Conservation (phyloP, 2,797 vertebrate species). For the Pagetopsis macropterus region DNA sequence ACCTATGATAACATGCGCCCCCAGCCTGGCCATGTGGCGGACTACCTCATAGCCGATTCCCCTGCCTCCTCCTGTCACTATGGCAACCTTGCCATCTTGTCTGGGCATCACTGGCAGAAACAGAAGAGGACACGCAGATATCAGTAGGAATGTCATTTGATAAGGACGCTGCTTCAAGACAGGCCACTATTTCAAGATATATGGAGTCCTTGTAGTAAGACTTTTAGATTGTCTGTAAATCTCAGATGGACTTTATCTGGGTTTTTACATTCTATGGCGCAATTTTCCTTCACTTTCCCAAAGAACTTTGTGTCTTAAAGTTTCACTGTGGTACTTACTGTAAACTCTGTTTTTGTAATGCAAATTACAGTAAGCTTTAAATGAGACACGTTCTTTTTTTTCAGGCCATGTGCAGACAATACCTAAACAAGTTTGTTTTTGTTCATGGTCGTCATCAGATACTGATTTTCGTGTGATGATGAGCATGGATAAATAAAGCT, state of each 20-base stretch:
- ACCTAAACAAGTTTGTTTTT: neutral
- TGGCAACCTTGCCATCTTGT: constrained; percentile 90
- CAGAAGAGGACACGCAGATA: constrained; percentile 75
- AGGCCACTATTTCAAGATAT: constrained; percentile 26
- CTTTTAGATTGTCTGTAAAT: constrained; percentile 4
- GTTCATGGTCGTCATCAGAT: neutral
- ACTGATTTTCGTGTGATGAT: neutral
- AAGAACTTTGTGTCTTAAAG: neutral
- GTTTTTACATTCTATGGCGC: neutral
- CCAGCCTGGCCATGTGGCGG: constrained; percentile 86
- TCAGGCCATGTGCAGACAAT: neutral
- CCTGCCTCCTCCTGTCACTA: constrained; percentile 90
- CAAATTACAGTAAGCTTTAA: neutral
- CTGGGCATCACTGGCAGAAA: constrained; percentile 83
- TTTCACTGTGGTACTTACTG: neutral
- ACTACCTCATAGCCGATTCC: constrained; percentile 90
- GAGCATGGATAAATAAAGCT: neutral
- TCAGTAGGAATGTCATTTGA: constrained; percentile 64
- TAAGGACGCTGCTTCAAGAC: constrained; percentile 44
- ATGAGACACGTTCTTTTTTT: neutral
- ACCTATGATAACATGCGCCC: constrained; percentile 92
- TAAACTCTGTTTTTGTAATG: neutral
- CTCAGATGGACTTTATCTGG: neutral
- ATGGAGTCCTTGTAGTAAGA: neutral
- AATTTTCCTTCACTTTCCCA: neutral